Evolutionary conservation across 2,888 invertebrate genomes (phyloP).

Genomic region (Venustoraphidia nigricollis): DNA sequence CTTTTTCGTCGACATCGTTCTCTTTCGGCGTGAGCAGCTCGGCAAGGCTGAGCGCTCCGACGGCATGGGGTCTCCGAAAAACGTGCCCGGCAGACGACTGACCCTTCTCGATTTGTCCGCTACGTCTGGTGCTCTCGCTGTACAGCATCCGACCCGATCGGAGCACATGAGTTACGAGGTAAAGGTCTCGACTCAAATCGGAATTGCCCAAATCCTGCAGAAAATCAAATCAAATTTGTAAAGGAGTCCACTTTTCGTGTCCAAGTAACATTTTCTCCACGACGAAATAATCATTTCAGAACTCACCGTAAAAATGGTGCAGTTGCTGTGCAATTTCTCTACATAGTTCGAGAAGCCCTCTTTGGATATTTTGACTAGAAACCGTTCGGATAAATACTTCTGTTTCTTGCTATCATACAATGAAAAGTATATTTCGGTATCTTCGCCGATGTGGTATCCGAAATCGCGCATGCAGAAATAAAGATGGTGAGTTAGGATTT

Average conservation of each 20-base stretch:
- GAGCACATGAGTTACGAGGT: constrained; percentile 80
- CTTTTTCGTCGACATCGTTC: constrained; percentile 54
- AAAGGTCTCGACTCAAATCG: constrained; percentile 72
- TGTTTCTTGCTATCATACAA: constrained; percentile 66
- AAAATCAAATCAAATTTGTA: constrained; percentile 13
- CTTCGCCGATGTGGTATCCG: constrained; percentile 76
- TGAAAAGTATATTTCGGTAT: constrained; percentile 77
- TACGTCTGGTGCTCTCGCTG: constrained; percentile 33
- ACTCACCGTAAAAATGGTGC: constrained; percentile 64
- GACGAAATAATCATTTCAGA: no score
- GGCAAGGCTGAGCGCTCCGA: constrained; percentile 62
- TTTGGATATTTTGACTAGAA: constrained; percentile 75
- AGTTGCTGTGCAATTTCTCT: constrained; percentile 74
- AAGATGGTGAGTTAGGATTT: constrained; percentile 57
- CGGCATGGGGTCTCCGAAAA: constrained; percentile 71
- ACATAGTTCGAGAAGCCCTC: constrained; percentile 83
- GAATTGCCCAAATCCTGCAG: constrained; percentile 63
- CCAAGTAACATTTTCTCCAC: no score
- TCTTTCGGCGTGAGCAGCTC: constrained; percentile 47
- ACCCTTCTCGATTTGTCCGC: constrained; percentile 25
- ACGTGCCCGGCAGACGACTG: constrained; percentile 23
- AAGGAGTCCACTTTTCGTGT: neutral
- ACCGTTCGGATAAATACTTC: constrained; percentile 75
- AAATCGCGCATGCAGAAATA: constrained; percentile 82
- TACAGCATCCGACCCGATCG: constrained; percentile 74